Evolutionary conservation across 2,797 vertebrate species (phyloP).

Genomic region (Phataginus tetradactyla): DNA sequence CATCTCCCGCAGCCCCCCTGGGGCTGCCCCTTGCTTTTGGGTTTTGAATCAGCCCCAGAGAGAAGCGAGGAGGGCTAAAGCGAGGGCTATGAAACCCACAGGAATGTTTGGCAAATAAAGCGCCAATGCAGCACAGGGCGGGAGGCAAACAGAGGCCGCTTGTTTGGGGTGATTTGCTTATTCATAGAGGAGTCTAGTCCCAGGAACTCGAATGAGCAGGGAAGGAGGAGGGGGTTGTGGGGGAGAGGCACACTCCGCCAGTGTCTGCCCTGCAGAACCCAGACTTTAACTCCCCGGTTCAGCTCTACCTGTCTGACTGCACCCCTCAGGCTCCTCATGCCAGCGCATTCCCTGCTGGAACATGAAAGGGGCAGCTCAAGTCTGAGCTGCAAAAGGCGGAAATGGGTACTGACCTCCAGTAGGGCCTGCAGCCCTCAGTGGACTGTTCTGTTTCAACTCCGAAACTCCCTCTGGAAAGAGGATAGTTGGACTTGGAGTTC

Average conservation of each 20-base stretch:
- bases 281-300: neutral
- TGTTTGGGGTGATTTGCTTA: constrained; percentile 39
- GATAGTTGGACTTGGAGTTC: neutral
- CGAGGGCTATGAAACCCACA: constrained; percentile 46
- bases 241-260: accelerated
- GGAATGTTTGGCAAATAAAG: constrained; percentile 51
- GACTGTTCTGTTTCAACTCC: neutral
- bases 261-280: neutral
- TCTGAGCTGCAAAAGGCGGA: neutral
- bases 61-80: neutral
- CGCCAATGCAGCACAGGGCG: neutral
- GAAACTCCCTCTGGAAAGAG: neutral
- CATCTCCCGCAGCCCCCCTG: neutral
- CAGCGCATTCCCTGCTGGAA: neutral
- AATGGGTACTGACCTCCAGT: neutral
- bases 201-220: neutral
- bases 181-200: neutral
- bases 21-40: neutral
- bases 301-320: accelerated
- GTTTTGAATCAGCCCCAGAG: neutral
- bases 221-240: neutral
- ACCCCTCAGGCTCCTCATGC: neutral
- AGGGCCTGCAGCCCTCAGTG: accelerated
- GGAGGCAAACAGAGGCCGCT: constrained; percentile 39
- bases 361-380: neutral